Base-by-base conservation (phyloP, 2,113 vertebrate species). In the Paratilapia polleni region DNA sequence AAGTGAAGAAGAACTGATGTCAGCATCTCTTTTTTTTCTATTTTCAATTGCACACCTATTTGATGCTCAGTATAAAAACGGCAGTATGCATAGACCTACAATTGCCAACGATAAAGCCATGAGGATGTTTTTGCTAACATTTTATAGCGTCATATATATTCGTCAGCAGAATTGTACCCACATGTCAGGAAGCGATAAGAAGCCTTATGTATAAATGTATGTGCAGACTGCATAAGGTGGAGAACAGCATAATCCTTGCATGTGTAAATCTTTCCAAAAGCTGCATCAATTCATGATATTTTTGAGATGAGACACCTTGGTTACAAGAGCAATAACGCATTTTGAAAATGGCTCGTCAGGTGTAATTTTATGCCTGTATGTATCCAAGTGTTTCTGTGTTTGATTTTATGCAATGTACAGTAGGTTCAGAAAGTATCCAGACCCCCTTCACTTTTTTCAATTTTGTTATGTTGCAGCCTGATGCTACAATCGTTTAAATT, bases 181-280 rank as follows among this genome's bases (percentile, higher is more conserved):
- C 57, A n/a, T 82, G 64, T 85, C 88, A 74, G 57, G 82, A 24
- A 60, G 34, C 13, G 26, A 89, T 77, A 81, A 84, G 43, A 20
- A 52, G 49, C 68, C 76, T 47, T 77, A 82, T 68, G 61, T 73
- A 62, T 62, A 79, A 81, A 81, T 80, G 82, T 68, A 90, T 83
- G 63, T 34, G 54, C 49, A 66, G 80, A 26, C 80, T 5, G 20
- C 59, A 70, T 82, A 54, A 38, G 31, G 62, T 58, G 17, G 22
- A 41, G 54, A 60, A 62, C 20, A 47, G 58, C 60, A 61, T 85
- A 83, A 84, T 81, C 77, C 36, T 74, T 61, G 78, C 60, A 66
- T 73, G 70, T 34, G 36, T 82, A 84, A 78, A 79, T 83, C 66
- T 57, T 22, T 38, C 41, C 52, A 56, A 66, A 28, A 64, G 85